These are phyloP conservation scores for Drepana falcataria DNA, from an alignment of 2,888 invertebrate species.

Conservation along the genomic window DNA sequence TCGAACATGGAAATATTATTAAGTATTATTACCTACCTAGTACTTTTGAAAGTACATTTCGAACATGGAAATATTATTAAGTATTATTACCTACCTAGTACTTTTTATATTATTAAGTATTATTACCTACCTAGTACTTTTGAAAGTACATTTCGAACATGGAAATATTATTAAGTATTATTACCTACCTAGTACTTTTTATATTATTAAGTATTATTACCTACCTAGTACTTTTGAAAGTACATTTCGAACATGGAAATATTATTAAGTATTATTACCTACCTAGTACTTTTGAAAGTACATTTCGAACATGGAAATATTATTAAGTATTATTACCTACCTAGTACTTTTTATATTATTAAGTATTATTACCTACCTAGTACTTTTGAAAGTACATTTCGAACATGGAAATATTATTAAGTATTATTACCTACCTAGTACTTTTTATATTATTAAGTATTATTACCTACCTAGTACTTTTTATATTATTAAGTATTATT, in stretches of 20 bases:
- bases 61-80: background rate
- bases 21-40: constrained; percentile 14
- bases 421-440: constrained; percentile 15
- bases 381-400: constrained; percentile 11
- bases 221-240: constrained; percentile 18
- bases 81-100: constrained; percentile 15
- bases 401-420: background rate
- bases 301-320: background rate
- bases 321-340: constrained; percentile 12
- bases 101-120: constrained; percentile 12
- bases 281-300: constrained; percentile 17
- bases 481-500: constrained; percentile 10
- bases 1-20: background rate
- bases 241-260: background rate
- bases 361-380: constrained; percentile 14
- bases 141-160: background rate
- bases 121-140: constrained; percentile 17
- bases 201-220: constrained; percentile 11
- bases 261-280: constrained; percentile 11
- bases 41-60: constrained; percentile 11
- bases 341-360: constrained; percentile 14
- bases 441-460: constrained; percentile 12
- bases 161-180: constrained; percentile 4
- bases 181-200: constrained; percentile 18
- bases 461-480: constrained; percentile 17